Evolutionary conservation across 1,140 invertebrate genomes (phyloP).

Genomic region (Lepidurus apus): DNA sequence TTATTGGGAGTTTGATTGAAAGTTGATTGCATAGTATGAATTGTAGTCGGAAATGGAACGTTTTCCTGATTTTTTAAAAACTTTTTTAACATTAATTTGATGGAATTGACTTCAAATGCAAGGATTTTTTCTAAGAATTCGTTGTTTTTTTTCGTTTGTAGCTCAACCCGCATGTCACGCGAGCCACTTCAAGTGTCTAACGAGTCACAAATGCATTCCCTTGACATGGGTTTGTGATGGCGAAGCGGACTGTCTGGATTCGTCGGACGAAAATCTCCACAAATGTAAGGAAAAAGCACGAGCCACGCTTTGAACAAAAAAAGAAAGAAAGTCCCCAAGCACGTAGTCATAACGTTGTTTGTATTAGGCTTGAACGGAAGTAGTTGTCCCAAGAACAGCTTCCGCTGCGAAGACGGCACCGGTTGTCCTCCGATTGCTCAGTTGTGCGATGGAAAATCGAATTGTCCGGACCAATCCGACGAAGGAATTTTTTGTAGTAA

Average conservation of each 20-base stretch:
- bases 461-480: conserved; percentile 52
- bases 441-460: conserved; percentile 51
- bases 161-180: conserved; percentile 50
- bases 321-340: neutral
- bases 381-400: conserved; percentile 55
- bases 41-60: neutral
- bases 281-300: conserved; percentile 47
- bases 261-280: conserved; percentile 53
- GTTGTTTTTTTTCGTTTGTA: conserved; percentile 39
- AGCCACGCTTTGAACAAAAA: no score
- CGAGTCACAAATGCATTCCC: conserved; percentile 64
- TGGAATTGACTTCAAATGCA: conserved; percentile 36
- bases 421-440: conserved; percentile 47
- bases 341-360: neutral
- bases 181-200: conserved; percentile 58
- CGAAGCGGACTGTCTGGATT: conserved; percentile 62
- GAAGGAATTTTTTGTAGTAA: conserved; percentile 51
- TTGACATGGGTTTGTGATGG: conserved; percentile 72
- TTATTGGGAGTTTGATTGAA: no score
- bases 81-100: neutral
- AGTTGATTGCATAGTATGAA: conserved; percentile 9
- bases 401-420: conserved; percentile 53
- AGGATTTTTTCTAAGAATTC: conserved; percentile 33
- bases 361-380: conserved; percentile 36
- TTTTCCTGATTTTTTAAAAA: neutral